A percentile compares a stretch with the other conserved stretches of the same genome.
phyloP scores from a whole-genome alignment of 2,113 vertebrate genomes.

The Solenodon paradoxus region DNA sequence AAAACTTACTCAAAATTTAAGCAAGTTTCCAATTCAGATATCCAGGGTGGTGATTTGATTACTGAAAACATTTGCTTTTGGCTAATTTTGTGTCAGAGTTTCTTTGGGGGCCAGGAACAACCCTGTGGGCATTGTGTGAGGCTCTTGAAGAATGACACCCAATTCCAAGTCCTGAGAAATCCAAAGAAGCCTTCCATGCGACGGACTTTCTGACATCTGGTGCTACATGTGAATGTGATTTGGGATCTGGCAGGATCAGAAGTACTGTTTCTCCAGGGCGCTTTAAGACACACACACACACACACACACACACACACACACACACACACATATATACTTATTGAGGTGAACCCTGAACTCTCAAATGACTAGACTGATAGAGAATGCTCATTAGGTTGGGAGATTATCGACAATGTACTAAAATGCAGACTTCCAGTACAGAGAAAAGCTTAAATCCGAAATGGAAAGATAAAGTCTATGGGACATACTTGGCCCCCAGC shows the following conservation, averaged over 20 bases:
- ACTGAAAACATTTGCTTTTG: background rate
- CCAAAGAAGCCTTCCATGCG: background rate
- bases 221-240: no score
- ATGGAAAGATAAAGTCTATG: background rate
- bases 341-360: background rate
- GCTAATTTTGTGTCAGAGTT: background rate
- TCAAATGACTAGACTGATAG: background rate
- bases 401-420: background rate
- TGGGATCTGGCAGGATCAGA: background rate
- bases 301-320: no score
- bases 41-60: background rate
- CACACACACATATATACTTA: rapidly evolving
- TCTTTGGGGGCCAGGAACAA: background rate
- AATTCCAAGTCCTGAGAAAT: background rate
- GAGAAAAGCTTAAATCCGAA: background rate
- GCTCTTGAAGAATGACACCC: background rate
- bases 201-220: background rate
- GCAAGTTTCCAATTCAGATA: background rate
- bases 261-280: background rate
- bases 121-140: background rate
- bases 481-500: background rate
- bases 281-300: no score
- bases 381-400: background rate
- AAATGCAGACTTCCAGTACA: background rate
- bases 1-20: background rate